Evolutionary conservation across 1,140 invertebrate species (phyloP).

Genomic region (Bombus polaris): DNA sequence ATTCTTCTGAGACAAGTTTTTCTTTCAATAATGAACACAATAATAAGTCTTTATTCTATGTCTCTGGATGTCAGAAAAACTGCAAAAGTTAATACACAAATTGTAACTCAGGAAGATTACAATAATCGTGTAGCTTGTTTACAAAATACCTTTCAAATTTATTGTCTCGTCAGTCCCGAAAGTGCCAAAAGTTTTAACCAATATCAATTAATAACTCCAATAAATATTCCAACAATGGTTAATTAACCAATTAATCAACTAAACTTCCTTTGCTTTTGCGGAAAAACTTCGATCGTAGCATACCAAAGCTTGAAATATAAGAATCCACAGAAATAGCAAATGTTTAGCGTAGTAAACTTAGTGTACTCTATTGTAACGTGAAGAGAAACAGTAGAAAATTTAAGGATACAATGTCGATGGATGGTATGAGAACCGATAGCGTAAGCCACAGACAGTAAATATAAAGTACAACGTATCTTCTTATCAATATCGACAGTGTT

Average conservation of each 20-base stretch:
- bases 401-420: background rate
- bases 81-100: too few species aligned
- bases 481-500: conserved; percentile 36
- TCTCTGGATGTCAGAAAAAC: too few species aligned
- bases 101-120: too few species aligned
- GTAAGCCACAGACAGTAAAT: background rate
- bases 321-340: background rate
- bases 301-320: background rate
- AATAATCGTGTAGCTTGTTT: too few species aligned
- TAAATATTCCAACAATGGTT: too few species aligned
- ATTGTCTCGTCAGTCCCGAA: background rate
- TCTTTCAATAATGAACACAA: background rate
- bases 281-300: background rate
- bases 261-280: too few species aligned
- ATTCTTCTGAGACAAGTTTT: background rate
- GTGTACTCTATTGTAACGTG: background rate
- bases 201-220: background rate
- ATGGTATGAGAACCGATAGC: background rate
- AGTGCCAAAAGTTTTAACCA: background rate
- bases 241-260: too few species aligned
- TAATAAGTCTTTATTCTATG: too few species aligned
- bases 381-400: background rate
- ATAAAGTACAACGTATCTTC: background rate
- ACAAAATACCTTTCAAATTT: too few species aligned
- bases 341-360: background rate